These are phyloP conservation scores for Aleiodes alternator DNA, from an alignment of 2,888 invertebrate genomes.

Conservation along the genomic window DNA sequence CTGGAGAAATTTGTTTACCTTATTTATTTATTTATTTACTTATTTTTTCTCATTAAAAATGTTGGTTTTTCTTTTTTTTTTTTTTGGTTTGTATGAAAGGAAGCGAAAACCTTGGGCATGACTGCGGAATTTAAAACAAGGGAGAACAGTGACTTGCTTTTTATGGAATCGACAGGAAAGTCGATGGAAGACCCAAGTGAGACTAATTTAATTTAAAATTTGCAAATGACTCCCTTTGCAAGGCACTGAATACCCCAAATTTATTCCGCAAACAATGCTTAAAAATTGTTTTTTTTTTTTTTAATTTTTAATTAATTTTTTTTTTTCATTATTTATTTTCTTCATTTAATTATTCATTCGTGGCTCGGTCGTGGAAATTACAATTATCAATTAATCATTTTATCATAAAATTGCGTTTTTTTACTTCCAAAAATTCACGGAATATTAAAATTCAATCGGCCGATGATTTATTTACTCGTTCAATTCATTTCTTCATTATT, in stretches of 20 bases:
- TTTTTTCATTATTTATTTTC: not conserved
- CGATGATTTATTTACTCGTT: constrained; percentile 33
- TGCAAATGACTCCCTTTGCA: constrained; percentile 39
- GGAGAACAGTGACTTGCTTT: constrained; percentile 40
- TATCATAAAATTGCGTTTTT: constrained; percentile 37
- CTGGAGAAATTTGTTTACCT: not conserved
- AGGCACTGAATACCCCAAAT: constrained; percentile 37
- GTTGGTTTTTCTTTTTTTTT: not conserved
- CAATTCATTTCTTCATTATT: constrained; percentile 14
- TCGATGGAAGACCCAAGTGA: constrained; percentile 46
- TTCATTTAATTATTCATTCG: constrained; percentile 17
- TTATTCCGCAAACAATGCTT: constrained; percentile 32
- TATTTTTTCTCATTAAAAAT: not conserved
- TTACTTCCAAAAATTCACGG: constrained; percentile 30
- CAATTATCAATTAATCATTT: constrained; percentile 32
- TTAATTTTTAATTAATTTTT: not conserved
- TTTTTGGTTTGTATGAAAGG: constrained; percentile 4
- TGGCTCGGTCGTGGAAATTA: constrained; percentile 35
- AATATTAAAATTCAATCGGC: constrained; percentile 46
- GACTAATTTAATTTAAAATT: constrained; percentile 35
- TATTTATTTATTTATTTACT: constrained; percentile 1
- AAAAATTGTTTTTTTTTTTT: constrained; percentile 8
- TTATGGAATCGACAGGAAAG: constrained; percentile 41
- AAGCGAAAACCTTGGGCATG: constrained; percentile 35
- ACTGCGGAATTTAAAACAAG: constrained; percentile 37